A percentile compares a stretch with the other conserved stretches of the same genome.
phyloP scores from a whole-genome alignment of 2,113 vertebrate genomes.

The Tragelaphus scriptus region DNA sequence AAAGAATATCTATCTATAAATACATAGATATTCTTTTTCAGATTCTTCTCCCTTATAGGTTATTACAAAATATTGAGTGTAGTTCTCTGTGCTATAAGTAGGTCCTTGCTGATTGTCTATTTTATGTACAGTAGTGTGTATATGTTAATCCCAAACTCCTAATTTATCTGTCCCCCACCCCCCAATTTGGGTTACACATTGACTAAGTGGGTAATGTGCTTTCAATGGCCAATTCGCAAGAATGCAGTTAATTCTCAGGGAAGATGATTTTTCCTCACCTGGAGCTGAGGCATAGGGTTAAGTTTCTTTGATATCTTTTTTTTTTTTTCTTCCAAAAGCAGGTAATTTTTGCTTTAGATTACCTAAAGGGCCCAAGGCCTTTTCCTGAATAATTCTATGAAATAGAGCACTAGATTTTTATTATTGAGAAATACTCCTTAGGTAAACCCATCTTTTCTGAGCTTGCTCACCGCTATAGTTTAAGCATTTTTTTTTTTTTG shows the following conservation, averaged over 20 bases:
- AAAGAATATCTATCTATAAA: background rate
- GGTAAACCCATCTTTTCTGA: background rate
- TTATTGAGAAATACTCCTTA: background rate
- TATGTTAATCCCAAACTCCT: background rate
- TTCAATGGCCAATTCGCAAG: background rate
- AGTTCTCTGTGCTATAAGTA: background rate
- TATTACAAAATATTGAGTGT: background rate
- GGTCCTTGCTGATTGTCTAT: background rate
- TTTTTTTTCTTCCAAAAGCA: background rate
- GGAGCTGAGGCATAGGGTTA: background rate
- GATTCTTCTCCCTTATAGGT: background rate
- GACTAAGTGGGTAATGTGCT: background rate
- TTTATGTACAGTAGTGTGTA: background rate
- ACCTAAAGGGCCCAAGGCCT: background rate
- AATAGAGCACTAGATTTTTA: background rate
- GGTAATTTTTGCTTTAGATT: background rate
- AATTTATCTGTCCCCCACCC: background rate
- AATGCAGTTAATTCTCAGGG: background rate
- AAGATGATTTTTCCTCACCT: background rate
- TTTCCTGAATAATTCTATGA: background rate
- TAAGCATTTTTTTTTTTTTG: background rate
- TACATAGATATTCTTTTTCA: background rate
- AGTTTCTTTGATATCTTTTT: background rate
- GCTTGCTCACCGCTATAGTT: background rate
- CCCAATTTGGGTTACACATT: background rate